Percentiles rank a stretch among this genome's conserved stretches.
phyloP scores from a whole-genome alignment of 2,113 vertebrate species.

The Pica pica region DNA sequence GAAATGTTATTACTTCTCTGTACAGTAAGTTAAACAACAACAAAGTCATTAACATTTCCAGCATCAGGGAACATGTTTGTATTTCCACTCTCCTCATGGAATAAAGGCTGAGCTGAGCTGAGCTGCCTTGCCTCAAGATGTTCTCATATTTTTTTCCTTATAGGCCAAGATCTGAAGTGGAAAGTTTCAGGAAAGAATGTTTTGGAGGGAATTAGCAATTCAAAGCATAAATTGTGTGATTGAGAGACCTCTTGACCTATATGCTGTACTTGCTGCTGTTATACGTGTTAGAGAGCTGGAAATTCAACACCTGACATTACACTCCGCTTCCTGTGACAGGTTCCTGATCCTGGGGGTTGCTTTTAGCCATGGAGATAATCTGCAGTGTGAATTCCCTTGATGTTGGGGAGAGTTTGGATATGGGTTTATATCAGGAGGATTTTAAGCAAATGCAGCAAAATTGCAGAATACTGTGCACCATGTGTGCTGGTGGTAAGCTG shows the following conservation, averaged over 20 bases:
- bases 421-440: not conserved
- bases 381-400: not conserved
- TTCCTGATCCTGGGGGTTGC: not conserved
- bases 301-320: not conserved
- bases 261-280: not conserved
- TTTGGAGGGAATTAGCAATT: not conserved
- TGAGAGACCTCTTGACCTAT: not conserved
- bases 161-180: not conserved
- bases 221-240: not conserved
- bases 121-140: not conserved
- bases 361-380: not conserved
- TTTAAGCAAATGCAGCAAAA: not conserved
- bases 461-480: not conserved
- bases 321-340: not conserved
- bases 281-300: not conserved
- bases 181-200: not conserved
- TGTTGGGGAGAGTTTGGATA: not conserved
- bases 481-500: not conserved
- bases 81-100: not conserved
- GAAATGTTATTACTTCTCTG: constrained; percentile 7
- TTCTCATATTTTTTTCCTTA: not conserved
- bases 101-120: not conserved
- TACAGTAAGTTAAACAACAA: constrained; percentile 15
- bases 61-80: constrained; percentile 1
- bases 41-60: constrained; percentile 15